Evolutionary conservation across 2,113 vertebrate genomes (phyloP), one percentile per base, ranked within the genome.

Genomic region (Pseudopipra pipra): DNA sequence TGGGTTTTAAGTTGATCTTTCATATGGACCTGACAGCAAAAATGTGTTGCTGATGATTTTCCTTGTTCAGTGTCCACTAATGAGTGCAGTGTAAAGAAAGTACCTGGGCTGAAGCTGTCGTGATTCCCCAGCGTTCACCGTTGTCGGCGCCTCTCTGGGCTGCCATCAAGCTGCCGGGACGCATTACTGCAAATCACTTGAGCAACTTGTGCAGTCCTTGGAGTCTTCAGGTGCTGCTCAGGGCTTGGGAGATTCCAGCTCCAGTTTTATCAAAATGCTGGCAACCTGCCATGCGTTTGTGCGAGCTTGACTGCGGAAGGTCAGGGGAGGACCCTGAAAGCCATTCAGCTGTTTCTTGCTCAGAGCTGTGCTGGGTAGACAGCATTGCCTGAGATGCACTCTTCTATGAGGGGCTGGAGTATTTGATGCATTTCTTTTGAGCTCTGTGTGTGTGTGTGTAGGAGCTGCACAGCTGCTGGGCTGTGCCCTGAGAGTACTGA

Each of bases 271-370:
- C 41, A 44, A 62, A 55, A 19, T 27, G 27, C 54, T 82, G 59
- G 44, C 58, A 71, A 6, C 33, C n/a, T 1, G 1, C 39, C 59
- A 3, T 7, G 3, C 0, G 0, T 82, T 65, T 72, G 14, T 47
- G 24, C 72, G 56, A 85, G 56, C 66, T 65, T 61, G 56, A 30
- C 61, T 89, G 56, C 31, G 43, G 82, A 77, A 76, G 56, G 87
- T 72, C 52, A 39, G 75, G 56, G 76, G 51, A 74, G 7, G 19
- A 86, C 46, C 31, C 68, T 62, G 76, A 62, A 37, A 80, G 62
- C 24, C 2, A 4, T 44, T 89, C 14, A 28, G 35, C 79, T 43
- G 24, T 43, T 76, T 52, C 44, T 52, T 67, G 30, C 47, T 80
- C 6, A 24, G 31, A 31, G 41, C 39, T 61, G n/a, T 2, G 1